Conservation (phyloP, 2,113 vertebrate species). For the Channa argus region DNA sequence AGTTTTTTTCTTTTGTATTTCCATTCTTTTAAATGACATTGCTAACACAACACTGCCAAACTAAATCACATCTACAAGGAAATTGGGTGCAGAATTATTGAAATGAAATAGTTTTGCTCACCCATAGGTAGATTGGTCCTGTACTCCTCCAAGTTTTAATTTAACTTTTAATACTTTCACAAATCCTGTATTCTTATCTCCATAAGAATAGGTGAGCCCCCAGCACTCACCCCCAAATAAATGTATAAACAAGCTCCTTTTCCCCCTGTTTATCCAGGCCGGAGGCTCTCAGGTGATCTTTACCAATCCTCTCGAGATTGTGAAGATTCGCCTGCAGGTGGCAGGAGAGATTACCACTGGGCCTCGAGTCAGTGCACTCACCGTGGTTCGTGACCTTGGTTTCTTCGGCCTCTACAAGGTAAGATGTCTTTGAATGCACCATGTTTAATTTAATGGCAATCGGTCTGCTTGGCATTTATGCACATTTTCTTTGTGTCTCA, state of each 20-base stretch:
- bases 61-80: background rate
- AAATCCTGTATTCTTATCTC: no score
- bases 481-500: background rate
- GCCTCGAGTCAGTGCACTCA: conserved; percentile 93
- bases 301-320: conserved; percentile 98
- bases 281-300: conserved; percentile 98
- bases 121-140: no score
- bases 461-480: background rate
- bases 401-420: conserved; percentile 99
- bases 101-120: no score
- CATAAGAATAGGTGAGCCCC: no score
- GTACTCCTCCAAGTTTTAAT: no score
- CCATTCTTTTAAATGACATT: conserved; percentile 3
- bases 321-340: conserved; percentile 98
- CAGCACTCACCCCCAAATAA: background rate
- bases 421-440: background rate
- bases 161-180: no score
- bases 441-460: background rate
- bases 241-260: background rate
- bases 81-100: no score
- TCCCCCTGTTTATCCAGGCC: conserved; percentile 81
- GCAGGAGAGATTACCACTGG: conserved; percentile 98
- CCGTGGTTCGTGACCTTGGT: conserved; percentile 92
- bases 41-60: conserved; percentile 26
- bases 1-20: background rate